These are phyloP conservation scores for Pardosa pseudoannulata DNA, from an alignment of 2,888 invertebrate species.

Conservation along the genomic window DNA sequence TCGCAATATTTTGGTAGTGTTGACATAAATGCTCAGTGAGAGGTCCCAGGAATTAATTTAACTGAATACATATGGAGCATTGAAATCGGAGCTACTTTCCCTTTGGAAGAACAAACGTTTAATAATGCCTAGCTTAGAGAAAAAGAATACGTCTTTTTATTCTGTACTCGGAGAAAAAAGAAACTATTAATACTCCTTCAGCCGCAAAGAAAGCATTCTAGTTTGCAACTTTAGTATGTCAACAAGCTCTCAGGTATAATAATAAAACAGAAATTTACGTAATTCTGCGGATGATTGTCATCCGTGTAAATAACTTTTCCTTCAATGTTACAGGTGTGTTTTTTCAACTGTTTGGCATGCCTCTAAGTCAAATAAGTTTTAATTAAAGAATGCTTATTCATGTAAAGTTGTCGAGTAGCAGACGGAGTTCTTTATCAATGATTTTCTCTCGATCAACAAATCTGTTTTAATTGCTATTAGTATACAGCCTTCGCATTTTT, in stretches of 20 bases:
- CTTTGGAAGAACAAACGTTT: slow-evolving; percentile 42
- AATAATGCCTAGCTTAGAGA: slow-evolving; percentile 36
- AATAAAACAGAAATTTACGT: slow-evolving; percentile 54
- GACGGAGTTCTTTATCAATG: slow-evolving; percentile 20
- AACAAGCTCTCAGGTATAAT: slow-evolving; percentile 61
- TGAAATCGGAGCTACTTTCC: slow-evolving; percentile 21
- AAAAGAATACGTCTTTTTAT: slow-evolving; percentile 45
- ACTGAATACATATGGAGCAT: slow-evolving; percentile 43
- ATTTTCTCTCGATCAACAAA: slow-evolving; percentile 49
- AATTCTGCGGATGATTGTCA: slow-evolving; percentile 33
- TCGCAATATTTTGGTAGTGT: slow-evolving; percentile 46
- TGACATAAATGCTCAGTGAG: slow-evolving; percentile 59
- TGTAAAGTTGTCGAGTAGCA: background rate
- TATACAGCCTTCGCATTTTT: slow-evolving; percentile 18
- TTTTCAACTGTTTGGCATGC: slow-evolving; percentile 53
- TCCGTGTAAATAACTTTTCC: slow-evolving; percentile 25
- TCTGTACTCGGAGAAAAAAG: slow-evolving; percentile 35
- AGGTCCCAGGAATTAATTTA: slow-evolving; percentile 64
- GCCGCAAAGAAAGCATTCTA: slow-evolving; percentile 32
- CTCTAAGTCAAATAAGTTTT: slow-evolving; percentile 65
- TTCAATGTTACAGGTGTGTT: slow-evolving; percentile 27
- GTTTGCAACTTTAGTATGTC: slow-evolving; percentile 35
- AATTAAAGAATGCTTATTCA: slow-evolving; percentile 54
- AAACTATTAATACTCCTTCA: slow-evolving; percentile 44
- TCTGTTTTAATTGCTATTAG: slow-evolving; percentile 43